These are phyloP conservation scores for Copidosoma floridanum DNA, from an alignment of 1,140 invertebrate species.

Conservation along the genomic window DNA sequence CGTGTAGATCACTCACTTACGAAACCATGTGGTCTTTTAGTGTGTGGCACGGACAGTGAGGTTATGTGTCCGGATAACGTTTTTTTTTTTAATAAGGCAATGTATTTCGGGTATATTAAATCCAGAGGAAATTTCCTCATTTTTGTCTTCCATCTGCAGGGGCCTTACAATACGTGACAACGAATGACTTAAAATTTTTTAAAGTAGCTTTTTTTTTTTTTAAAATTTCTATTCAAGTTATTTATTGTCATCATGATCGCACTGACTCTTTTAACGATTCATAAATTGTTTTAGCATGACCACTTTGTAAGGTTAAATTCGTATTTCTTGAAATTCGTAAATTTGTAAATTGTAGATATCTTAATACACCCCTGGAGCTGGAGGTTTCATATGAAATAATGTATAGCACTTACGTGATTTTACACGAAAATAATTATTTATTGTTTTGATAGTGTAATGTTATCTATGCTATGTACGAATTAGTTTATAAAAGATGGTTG, in stretches of 20 bases:
- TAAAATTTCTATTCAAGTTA: no score
- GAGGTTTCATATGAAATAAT: constrained; percentile 22
- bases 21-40: no score
- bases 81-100: constrained; percentile 18
- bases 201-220: neutral
- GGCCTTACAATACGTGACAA: constrained; percentile 14
- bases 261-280: no score
- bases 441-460: constrained; percentile 22
- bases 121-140: constrained; percentile 8
- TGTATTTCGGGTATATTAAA: neutral
- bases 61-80: constrained; percentile 22
- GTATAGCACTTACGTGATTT: constrained; percentile 15
- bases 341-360: no score
- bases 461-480: constrained; percentile 23
- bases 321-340: no score
- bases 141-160: constrained; percentile 24
- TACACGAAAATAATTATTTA: constrained; percentile 16
- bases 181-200: neutral
- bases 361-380: constrained; percentile 15
- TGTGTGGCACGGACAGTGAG: no score
- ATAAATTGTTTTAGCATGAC: no score
- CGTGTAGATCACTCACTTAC: no score
- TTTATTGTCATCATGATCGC: no score
- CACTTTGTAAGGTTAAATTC: no score
- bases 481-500: constrained; percentile 20